Conservation (phyloP, 2,797 vertebrate species). For the Sandelia bainsii region DNA sequence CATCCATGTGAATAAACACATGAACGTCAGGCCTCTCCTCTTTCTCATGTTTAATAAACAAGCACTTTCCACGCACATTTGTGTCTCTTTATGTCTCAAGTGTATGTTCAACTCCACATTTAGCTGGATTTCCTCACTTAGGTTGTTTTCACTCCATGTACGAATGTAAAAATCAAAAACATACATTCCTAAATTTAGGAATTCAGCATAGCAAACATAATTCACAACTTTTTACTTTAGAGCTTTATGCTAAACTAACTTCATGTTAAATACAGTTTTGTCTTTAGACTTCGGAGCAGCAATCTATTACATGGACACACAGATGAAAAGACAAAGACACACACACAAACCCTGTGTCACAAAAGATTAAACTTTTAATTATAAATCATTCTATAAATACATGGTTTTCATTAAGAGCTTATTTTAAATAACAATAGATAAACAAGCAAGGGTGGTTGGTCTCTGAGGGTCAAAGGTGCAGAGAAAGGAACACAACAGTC, state of each 20-base stretch:
- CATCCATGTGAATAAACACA: not conserved
- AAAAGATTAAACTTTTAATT: slow-evolving; percentile 75
- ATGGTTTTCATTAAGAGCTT: slow-evolving; percentile 61
- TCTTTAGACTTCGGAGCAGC: not conserved
- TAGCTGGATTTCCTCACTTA: too few relatives aligned
- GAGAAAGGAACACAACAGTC: slow-evolving; percentile 4
- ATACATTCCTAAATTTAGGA: too few relatives aligned
- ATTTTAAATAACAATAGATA: slow-evolving; percentile 75
- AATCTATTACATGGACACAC: not conserved
- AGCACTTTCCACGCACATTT: slow-evolving; percentile 27
- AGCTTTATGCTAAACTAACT: too few relatives aligned
- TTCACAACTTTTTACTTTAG: too few relatives aligned
- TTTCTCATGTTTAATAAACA: slow-evolving; percentile 37
- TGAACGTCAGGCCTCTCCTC: not conserved
- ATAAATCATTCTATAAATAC: slow-evolving; percentile 82
- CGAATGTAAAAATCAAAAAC: not conserved
- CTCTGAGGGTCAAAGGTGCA: slow-evolving; percentile 9
- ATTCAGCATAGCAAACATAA: too few relatives aligned
- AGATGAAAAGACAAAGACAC: not conserved
- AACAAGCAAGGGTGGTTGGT: slow-evolving; percentile 29
- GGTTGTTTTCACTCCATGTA: not conserved
- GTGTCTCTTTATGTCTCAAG: not conserved
- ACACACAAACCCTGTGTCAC: slow-evolving; percentile 27
- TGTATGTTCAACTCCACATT: too few relatives aligned
- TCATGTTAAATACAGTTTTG: too few relatives aligned